phyloP scores from a whole-genome alignment of 35 echinoderm and acorn worm species.

The Nesometra sesokonis region DNA sequence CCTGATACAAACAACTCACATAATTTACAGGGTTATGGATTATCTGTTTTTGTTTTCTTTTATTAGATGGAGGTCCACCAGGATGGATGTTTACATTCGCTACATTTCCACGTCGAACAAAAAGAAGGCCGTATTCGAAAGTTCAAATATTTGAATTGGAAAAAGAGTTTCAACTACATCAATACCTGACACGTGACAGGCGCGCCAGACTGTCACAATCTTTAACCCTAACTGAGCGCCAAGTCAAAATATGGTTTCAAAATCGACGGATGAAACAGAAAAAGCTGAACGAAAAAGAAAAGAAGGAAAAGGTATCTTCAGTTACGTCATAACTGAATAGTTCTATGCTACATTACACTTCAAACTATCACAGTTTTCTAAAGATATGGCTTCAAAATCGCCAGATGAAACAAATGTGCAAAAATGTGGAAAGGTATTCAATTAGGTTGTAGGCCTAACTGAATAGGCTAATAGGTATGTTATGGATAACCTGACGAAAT shows the following conservation, averaged over 20 bases:
- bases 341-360: too few species aligned
- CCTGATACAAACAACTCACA: too few species aligned
- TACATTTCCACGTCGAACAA: slow-evolving; percentile 66
- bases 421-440: too few species aligned
- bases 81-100: slow-evolving; percentile 87
- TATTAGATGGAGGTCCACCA: slow-evolving; percentile 27
- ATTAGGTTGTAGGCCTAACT: too few species aligned
- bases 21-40: too few species aligned
- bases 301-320: slow-evolving; percentile 13
- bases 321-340: not conserved
- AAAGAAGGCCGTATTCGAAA: slow-evolving; percentile 71
- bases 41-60: not conserved
- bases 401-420: too few species aligned
- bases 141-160: slow-evolving; percentile 72
- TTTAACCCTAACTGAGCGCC: slow-evolving; percentile 55
- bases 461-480: too few species aligned
- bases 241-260: slow-evolving; percentile 96
- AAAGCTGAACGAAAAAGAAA: slow-evolving; percentile 70
- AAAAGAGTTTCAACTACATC: slow-evolving; percentile 67
- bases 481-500: too few species aligned
- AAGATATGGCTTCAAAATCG: too few species aligned
- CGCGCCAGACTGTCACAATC: slow-evolving; percentile 47
- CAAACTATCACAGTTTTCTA: too few species aligned
- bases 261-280: slow-evolving; percentile 92
- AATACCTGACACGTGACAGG: slow-evolving; percentile 72